Percentiles rank a stretch among this genome's conserved stretches.
phyloP scores from a whole-genome alignment of 2,888 invertebrate species.

The Drosophila histrio region DNA sequence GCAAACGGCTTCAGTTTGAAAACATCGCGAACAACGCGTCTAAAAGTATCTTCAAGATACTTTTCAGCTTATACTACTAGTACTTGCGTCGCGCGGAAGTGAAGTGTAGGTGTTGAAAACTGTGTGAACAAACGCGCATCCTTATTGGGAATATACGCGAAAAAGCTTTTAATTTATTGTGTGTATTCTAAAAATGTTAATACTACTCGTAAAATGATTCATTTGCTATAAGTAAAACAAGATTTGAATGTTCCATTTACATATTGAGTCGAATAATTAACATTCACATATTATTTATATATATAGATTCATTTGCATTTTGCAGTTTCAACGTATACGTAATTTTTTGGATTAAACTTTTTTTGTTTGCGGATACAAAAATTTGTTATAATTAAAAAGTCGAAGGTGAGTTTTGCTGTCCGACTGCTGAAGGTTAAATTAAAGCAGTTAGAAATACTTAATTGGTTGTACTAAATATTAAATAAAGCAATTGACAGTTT shows the following conservation, averaged over 20 bases:
- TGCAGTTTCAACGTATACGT: slow-evolving; percentile 51
- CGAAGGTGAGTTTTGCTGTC: slow-evolving; percentile 45
- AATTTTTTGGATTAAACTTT: slow-evolving; percentile 45
- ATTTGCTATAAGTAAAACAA: slow-evolving; percentile 13
- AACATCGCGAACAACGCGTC: slow-evolving; percentile 56
- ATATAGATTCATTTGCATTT: slow-evolving; percentile 38
- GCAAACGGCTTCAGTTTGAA: slow-evolving; percentile 75
- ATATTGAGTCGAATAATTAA: slow-evolving; percentile 17
- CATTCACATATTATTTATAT: slow-evolving; percentile 10
- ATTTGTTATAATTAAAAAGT: slow-evolving; percentile 27
- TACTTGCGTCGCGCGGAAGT: slow-evolving; percentile 61
- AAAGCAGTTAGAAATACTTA: not conserved
- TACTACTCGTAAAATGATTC: slow-evolving; percentile 8
- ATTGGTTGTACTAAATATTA: not conserved
- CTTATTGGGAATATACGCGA: slow-evolving; percentile 14
- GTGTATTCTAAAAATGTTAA: slow-evolving; percentile 11
- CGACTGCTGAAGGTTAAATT: slow-evolving; percentile 1
- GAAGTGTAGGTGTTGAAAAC: slow-evolving; percentile 58
- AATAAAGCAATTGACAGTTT: not conserved
- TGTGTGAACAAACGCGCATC: slow-evolving; percentile 6
- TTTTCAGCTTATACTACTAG: not conserved
- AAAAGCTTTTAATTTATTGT: slow-evolving; percentile 5
- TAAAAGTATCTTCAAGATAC: slow-evolving; percentile 25
- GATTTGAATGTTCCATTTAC: slow-evolving; percentile 18
- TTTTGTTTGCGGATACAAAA: slow-evolving; percentile 45